phyloP scores from a whole-genome alignment of 2,113 vertebrate genomes.

The Genyomyrus donnyi region DNA sequence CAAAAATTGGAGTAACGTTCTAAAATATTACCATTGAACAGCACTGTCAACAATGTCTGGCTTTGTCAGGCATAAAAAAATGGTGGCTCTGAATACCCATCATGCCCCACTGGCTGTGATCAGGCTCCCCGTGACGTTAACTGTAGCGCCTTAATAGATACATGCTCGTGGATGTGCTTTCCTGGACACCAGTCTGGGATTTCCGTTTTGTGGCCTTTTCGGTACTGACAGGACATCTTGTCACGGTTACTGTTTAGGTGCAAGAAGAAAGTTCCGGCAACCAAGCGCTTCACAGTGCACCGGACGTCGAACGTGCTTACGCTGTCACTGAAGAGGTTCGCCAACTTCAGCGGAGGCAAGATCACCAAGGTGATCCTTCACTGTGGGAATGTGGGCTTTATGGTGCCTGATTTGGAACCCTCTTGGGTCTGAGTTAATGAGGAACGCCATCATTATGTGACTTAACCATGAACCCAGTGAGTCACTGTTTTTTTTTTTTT shows the following conservation, averaged over 20 bases:
- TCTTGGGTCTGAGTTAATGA: background rate
- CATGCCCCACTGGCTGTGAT: background rate
- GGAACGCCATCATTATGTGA: background rate
- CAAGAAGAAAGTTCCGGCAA: slow-evolving; percentile 87
- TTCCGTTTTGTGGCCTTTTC: background rate
- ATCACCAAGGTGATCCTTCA: slow-evolving; percentile 76
- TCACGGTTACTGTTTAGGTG: slow-evolving; percentile 58
- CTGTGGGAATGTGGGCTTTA: background rate
- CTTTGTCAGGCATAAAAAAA: background rate
- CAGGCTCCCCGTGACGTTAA: background rate
- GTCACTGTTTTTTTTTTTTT: background rate
- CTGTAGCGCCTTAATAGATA: background rate
- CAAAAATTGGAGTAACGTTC: background rate
- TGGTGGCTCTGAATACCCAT: background rate
- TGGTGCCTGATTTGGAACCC: background rate
- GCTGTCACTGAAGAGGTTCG: slow-evolving; percentile 85
- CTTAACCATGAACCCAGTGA: background rate
- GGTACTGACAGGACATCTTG: background rate
- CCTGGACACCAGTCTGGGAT: background rate
- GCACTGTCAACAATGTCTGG: background rate
- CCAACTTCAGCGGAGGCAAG: slow-evolving; percentile 82
- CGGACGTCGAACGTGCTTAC: slow-evolving; percentile 82
- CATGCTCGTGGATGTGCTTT: background rate
- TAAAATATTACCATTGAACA: background rate
- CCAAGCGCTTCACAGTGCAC: slow-evolving; percentile 86